These are phyloP conservation scores for Eristalinus sepulchralis DNA, from an alignment of 2,888 invertebrate genomes.

Conservation along the genomic window DNA sequence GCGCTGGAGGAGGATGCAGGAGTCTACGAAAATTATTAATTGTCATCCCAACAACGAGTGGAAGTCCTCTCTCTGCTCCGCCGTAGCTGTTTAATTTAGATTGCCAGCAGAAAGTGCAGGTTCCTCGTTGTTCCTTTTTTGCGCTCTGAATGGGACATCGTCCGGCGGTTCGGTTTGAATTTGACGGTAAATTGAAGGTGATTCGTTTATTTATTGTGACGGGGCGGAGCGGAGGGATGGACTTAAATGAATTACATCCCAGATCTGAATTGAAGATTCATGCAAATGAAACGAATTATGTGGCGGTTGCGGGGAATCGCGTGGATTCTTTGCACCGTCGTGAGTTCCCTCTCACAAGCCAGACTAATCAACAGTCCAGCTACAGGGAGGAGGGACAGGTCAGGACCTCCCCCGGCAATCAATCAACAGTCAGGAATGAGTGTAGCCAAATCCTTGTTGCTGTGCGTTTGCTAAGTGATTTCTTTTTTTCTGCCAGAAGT, in stretches of 20 bases:
- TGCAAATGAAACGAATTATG: constrained; percentile 55
- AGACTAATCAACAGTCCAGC: not conserved
- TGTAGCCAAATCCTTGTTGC: not conserved
- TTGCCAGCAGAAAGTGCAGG: constrained; percentile 46
- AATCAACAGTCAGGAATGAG: constrained; percentile 34
- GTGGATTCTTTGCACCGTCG: not conserved
- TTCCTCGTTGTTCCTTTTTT: not conserved
- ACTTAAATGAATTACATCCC: constrained; percentile 64
- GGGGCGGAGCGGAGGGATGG: not conserved
- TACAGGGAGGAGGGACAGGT: not conserved
- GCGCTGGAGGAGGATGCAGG: not conserved
- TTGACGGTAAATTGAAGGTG: constrained; percentile 64
- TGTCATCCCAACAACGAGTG: constrained; percentile 53
- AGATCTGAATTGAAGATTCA: constrained; percentile 66
- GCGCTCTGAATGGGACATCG: not conserved
- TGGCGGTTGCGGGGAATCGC: too few relatives aligned
- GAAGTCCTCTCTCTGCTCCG: constrained; percentile 34
- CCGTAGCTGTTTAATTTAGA: constrained; percentile 60
- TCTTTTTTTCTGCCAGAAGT: not conserved
- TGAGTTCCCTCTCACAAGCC: not conserved
- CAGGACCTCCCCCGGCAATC: constrained; percentile 14
- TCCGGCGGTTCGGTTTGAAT: constrained; percentile 11
- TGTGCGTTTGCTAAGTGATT: constrained; percentile 4
- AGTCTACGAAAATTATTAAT: constrained; percentile 57
- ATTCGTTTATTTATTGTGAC: constrained; percentile 60